Evolutionary conservation across 1,140 invertebrate genomes (phyloP), one percentile per base, ranked within the genome.

Genomic region (Formica exsecta): DNA sequence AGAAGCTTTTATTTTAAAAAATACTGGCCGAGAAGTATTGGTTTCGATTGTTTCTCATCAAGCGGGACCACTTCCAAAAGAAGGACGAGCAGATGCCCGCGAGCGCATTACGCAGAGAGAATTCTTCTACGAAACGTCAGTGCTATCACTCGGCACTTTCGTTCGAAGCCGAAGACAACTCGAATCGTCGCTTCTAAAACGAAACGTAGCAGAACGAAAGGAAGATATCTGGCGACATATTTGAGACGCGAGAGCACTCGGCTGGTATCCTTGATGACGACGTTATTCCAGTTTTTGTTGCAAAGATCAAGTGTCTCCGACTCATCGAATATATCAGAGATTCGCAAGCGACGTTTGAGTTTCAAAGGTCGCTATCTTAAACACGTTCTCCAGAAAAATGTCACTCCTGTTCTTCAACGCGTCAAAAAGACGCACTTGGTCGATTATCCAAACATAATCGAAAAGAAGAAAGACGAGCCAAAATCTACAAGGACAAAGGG

Each of bases 21-120:
- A 3, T 86, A 83, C 9, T 22, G n/a, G 11, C 29, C 22, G 54
- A 36, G 54, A 54, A 73, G 4, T 36, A 57, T 38, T 59, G 71
- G 54, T 32, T 59, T 68, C 48, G 68, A 38, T n/a, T 22, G 32
- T 4, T 19, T 75, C 6, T 16, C 32, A 0, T 54, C 68, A 16
- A 68, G 11, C 16, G 22, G 44, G 3, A 41, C 48, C 19, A 73
- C 75, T 4, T 51, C 3, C 0, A 59, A 1, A 48, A 70, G 38
- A 3, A 77, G 74, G 11, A 32, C 61, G 29, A 73, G 74, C 8
- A 85, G 19, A 25, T 77, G 74, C 36, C 32, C 76, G 32, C 70
- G 73, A 76, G 59, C 80, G 5, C 87, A 88, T 7, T 89, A 89
- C 25, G 87, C 38, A 25, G 87, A 89, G 38, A 89, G 65, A 13